Evolutionary conservation across 1,140 invertebrate genomes (phyloP), one percentile per base, ranked within the genome.

Genomic region (Protaetia brevitarsis): DNA sequence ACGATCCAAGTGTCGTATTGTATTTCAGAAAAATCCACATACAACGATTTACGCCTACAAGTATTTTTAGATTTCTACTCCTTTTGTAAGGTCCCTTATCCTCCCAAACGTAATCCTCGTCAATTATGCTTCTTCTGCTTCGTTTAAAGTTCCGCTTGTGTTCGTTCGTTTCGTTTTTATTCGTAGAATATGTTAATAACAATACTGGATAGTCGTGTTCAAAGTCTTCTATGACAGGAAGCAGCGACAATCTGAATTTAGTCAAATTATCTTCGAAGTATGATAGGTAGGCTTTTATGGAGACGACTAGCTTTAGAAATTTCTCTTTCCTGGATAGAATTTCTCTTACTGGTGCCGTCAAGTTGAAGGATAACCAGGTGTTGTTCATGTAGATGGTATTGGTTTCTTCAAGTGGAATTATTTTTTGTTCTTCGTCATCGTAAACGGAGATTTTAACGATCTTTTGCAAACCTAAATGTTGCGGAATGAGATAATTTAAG

Each of bases 1-100:
- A 88, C 83, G 21, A 89, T 85, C 84, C 86, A 87, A 26, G 82
- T 79, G 66, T 88, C 86, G 74, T 87, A 88, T 5, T 86, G 79
- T 27, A 88, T 88, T 64, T 85, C 77, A 2, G 82, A 76, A 73
- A 88, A 88, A 68, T 87, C 81, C 0, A 88, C 81, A 69, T 83
- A 83, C 6, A 88, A 72, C 0, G 85, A 81, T 67, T 83, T 82
- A 62, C 81, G 79, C 66, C 80, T 81, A 69, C 87, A 88, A 1
- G 78, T 74, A 69, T 85, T 85, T 45, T 79, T 77, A 11, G 68
- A 61, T 58, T 71, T 66, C 76, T 72, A 77, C 28, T 73, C 34
- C 27, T 70, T 67, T 66, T 71, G 23, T 58, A 69, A 16, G 56
- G 21, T 27, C 63, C 31, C 10, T 73, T 69, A 30, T 72, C 72